Conservation (phyloP, 2,888 invertebrate species). For the Phrixothrix hirtus region DNA sequence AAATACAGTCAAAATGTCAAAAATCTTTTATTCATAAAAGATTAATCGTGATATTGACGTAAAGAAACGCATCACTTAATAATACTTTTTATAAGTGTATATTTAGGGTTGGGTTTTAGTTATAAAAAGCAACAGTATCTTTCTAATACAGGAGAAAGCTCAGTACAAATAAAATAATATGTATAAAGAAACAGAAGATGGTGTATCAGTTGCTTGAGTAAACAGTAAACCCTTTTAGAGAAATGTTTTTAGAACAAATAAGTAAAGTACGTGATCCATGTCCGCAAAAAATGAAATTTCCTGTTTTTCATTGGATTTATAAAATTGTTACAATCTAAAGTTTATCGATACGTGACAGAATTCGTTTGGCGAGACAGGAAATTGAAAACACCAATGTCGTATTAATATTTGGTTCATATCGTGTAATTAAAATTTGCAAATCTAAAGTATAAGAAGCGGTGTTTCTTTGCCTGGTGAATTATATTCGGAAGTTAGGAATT, state of each 20-base stretch:
- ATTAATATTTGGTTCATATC: slow-evolving; percentile 1
- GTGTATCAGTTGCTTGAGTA: slow-evolving; percentile 22
- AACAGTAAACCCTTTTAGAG: slow-evolving; percentile 17
- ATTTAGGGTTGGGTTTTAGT: no score
- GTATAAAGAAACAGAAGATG: slow-evolving; percentile 4
- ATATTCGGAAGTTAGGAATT: slow-evolving; percentile 14
- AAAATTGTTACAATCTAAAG: slow-evolving; percentile 14
- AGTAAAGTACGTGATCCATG: slow-evolving; percentile 25
- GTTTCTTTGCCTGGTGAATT: slow-evolving; percentile 10
- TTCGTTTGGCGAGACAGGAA: background rate
- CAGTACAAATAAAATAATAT: no score
- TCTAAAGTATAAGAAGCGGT: slow-evolving; percentile 8
- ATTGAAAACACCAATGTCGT: slow-evolving; percentile 5
- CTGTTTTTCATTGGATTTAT: slow-evolving; percentile 9
- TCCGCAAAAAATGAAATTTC: slow-evolving; percentile 19
- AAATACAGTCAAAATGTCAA: background rate
- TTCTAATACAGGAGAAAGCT: no score
- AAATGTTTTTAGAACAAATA: slow-evolving; percentile 24
- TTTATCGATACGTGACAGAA: slow-evolving; percentile 15
- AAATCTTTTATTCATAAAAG: no score
- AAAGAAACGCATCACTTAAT: no score
- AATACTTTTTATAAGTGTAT: no score
- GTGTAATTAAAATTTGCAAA: slow-evolving; percentile 8
- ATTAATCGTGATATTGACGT: no score
- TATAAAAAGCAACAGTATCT: background rate